Evolutionary conservation across 30 jellyfish, hydroid and myxozoan genomes (phyloP).

Genomic region (Turritopsis dohrnii): DNA sequence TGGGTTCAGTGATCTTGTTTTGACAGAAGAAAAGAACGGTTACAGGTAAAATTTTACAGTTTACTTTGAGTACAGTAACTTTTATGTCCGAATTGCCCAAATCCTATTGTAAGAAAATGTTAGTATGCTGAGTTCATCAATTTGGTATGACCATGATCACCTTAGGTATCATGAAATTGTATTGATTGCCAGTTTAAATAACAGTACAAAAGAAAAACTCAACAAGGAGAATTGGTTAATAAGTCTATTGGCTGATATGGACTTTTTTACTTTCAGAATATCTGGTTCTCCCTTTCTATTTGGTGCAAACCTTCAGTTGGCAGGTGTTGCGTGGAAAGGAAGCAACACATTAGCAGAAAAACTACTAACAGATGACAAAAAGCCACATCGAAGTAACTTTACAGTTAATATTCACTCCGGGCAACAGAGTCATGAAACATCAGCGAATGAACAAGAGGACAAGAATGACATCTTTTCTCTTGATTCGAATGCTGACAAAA

Average conservation of each 20-base stretch:
- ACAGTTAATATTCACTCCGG: not conserved
- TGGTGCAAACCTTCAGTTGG: constrained; percentile 13
- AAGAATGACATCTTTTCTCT: not conserved
- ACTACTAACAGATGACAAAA: not conserved
- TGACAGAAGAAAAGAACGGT: constrained; percentile 5
- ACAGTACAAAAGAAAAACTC: no score
- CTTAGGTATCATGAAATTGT: no score
- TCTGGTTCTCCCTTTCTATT: constrained; percentile 12
- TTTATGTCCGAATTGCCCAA: no score
- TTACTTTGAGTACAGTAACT: not conserved
- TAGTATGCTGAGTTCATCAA: no score
- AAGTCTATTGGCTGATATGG: no score
- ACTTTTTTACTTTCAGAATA: no score
- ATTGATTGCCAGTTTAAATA: no score
- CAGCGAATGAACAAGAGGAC: constrained; percentile 18
- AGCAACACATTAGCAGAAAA: not conserved
- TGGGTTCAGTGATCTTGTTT: constrained; percentile 19
- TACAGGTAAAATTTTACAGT: not conserved
- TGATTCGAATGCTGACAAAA: not conserved
- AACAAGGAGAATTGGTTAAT: no score
- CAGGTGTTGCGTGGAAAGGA: constrained; percentile 9
- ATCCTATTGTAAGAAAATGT: no score
- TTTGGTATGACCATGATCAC: no score
- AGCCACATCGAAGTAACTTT: not conserved
- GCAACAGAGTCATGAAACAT: not conserved